Conservation (phyloP, 2,113 vertebrate species). For the Lagopus muta region DNA sequence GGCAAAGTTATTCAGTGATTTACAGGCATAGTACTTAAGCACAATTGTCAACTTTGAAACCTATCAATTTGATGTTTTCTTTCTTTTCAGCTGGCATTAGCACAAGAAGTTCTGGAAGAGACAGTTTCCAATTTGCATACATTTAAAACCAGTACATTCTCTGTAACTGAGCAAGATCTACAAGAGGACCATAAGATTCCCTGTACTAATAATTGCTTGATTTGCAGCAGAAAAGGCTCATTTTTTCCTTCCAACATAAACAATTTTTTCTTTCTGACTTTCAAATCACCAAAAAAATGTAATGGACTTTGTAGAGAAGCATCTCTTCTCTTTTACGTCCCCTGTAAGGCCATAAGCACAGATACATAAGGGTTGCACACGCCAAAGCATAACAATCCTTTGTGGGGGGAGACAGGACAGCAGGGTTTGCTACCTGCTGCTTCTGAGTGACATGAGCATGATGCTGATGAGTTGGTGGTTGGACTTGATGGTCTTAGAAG, state of each 20-base stretch:
- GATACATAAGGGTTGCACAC: not conserved
- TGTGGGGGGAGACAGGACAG: not conserved
- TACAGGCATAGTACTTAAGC: not conserved
- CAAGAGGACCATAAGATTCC: not conserved
- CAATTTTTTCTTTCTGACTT: not conserved
- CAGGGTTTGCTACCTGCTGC: not conserved
- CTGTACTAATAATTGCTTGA: not conserved
- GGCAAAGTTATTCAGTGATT: not conserved
- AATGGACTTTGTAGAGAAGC: not conserved
- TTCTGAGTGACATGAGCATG: not conserved
- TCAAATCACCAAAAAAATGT: not conserved
- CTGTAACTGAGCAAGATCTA: not conserved
- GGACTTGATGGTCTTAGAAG: not conserved
- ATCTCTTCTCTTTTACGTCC: not conserved
- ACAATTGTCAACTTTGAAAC: not conserved
- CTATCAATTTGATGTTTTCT: not conserved
- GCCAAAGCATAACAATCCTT: not conserved
- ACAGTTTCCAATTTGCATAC: not conserved
- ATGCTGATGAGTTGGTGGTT: not conserved
- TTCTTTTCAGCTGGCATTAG: not conserved
- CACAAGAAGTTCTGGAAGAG: conserved; percentile 1
- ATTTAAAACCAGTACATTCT: not conserved
- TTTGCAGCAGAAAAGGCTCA: not conserved
- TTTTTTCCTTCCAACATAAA: not conserved
- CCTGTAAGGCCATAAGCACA: accelerated